Evolutionary conservation across 1,140 invertebrate species (phyloP).

Genomic region (Zaprionus camerounensis): DNA sequence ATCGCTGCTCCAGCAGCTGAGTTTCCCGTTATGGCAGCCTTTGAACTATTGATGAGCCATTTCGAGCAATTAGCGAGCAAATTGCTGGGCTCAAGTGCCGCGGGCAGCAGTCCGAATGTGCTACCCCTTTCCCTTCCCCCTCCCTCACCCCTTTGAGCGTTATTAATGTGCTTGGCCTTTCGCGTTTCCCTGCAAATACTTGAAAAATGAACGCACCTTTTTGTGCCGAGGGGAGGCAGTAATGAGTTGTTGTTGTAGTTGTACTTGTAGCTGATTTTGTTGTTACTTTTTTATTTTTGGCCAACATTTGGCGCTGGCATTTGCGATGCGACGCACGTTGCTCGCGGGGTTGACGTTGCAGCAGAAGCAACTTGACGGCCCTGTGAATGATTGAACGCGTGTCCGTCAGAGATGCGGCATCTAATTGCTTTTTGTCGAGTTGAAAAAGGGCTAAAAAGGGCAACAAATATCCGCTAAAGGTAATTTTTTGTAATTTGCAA

Average conservation of each 20-base stretch:
- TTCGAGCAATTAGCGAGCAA: slow-evolving; percentile 66
- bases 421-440: slow-evolving; percentile 74
- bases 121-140: neutral
- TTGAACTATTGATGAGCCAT: slow-evolving; percentile 81
- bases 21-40: slow-evolving; percentile 58
- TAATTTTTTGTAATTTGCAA: slow-evolving; percentile 64
- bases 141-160: slow-evolving; percentile 18
- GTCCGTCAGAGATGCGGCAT: slow-evolving; percentile 79
- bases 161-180: slow-evolving; percentile 65
- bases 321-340: slow-evolving; percentile 64
- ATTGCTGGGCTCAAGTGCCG: slow-evolving; percentile 49
- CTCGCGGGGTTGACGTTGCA: slow-evolving; percentile 50
- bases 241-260: slow-evolving; percentile 43
- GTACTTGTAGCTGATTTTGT: slow-evolving; percentile 7
- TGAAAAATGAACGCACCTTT: slow-evolving; percentile 76
- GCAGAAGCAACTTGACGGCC: slow-evolving; percentile 71
- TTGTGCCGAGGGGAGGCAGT: slow-evolving; percentile 12
- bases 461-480: slow-evolving; percentile 62
- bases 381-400: slow-evolving; percentile 79
- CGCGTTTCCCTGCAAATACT: slow-evolving; percentile 58
- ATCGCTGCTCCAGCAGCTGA: slow-evolving; percentile 34
- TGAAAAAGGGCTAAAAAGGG: slow-evolving; percentile 47
- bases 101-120: slow-evolving; percentile 5
- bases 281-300: slow-evolving; percentile 35
- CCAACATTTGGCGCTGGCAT: slow-evolving; percentile 44